These are phyloP conservation scores for Micromys minutus DNA, from an alignment of 2,113 vertebrate species.

Conservation along the genomic window DNA sequence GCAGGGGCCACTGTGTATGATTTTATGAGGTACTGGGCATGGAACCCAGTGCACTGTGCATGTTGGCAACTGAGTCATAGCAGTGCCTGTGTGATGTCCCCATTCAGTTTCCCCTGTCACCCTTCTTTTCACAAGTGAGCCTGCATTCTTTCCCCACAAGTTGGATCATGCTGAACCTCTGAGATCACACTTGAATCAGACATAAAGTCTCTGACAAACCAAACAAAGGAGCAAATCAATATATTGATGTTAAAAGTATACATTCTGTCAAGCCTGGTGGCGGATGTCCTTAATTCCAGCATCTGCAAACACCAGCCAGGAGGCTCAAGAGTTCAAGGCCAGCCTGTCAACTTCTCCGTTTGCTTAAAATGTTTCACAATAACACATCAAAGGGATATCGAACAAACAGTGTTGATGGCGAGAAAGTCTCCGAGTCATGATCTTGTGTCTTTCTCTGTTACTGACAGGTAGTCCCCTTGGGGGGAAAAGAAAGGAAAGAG, in stretches of 20 bases:
- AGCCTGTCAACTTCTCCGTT: not conserved
- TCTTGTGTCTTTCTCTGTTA: not conserved
- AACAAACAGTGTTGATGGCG: not conserved
- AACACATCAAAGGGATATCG: not conserved
- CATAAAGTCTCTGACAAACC: not conserved
- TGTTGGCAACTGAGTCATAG: not conserved
- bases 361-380: conserved; percentile 33
- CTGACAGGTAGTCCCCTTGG: not conserved
- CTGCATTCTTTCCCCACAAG: not conserved
- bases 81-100: not conserved
- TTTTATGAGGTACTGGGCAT: not conserved
- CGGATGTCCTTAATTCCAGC: not conserved
- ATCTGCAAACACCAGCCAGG: not conserved
- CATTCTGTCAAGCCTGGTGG: not conserved
- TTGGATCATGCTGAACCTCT: not conserved
- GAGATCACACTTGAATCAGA: not conserved
- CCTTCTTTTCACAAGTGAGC: not conserved
- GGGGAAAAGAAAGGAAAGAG: not conserved
- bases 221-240: conserved; percentile 38
- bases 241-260: not conserved
- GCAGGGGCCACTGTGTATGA: not conserved
- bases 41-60: not conserved
- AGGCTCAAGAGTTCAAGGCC: not conserved
- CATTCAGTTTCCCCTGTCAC: not conserved
- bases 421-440: not conserved